A percentile compares a stretch with the other conserved stretches of the same genome.
Evolutionary conservation across 1,140 invertebrate species (phyloP).

Genomic region (Papilio aristodemus): DNA sequence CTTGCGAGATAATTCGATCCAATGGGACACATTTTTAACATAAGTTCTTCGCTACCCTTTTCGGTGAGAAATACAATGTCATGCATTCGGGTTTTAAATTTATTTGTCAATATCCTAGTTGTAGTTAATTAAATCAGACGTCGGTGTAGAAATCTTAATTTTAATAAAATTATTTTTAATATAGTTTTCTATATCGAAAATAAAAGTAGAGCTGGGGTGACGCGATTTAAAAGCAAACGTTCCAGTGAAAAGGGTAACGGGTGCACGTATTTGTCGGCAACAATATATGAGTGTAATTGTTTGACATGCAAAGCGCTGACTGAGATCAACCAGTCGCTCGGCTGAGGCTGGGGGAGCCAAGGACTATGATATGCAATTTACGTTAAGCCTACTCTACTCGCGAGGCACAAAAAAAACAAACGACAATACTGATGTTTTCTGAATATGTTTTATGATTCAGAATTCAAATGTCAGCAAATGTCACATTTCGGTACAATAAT

Average conservation of each 20-base stretch:
- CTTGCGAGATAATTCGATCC: constrained; percentile 74
- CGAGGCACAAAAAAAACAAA: constrained; percentile 15
- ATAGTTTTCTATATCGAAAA: constrained; percentile 55
- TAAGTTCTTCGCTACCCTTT: constrained; percentile 70
- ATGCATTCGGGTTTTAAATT: constrained; percentile 48
- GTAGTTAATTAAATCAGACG: not conserved
- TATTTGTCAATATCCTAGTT: not conserved
- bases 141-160: not conserved
- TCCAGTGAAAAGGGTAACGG: constrained; percentile 64
- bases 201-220: constrained; percentile 66
- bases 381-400: constrained; percentile 29
- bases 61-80: constrained; percentile 55
- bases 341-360: constrained; percentile 43
- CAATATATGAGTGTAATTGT: constrained; percentile 72
- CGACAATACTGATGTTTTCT: constrained; percentile 22
- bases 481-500: constrained; percentile 10
- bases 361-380: constrained; percentile 51
- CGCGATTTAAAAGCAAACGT: constrained; percentile 71
- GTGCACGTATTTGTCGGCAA: constrained; percentile 64
- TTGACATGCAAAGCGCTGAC: constrained; percentile 72
- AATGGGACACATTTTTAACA: constrained; percentile 75
- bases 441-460: constrained; percentile 18
- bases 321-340: constrained; percentile 67
- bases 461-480: constrained; percentile 26
- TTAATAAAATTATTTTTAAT: constrained; percentile 37